A percentile compares a stretch with the other conserved stretches of the same genome.
Evolutionary conservation across 2,797 vertebrate species (phyloP).

Genomic region (Chaetodon trifasciatus): DNA sequence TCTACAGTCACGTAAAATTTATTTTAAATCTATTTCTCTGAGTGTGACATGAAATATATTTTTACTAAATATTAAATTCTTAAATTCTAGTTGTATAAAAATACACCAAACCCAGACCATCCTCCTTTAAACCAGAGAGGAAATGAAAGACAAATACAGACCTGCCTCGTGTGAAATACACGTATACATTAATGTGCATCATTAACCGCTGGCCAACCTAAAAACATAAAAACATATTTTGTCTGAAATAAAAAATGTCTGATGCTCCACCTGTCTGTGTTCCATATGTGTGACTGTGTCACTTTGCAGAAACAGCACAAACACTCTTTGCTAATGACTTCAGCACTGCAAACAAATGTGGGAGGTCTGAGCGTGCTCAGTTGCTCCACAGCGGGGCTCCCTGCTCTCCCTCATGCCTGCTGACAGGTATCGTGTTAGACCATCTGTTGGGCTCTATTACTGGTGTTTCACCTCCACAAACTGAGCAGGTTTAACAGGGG

Average conservation of each 20-base stretch:
- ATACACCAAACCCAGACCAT: background rate
- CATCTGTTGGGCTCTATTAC: constrained; percentile 70
- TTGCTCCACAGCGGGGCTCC: constrained; percentile 54
- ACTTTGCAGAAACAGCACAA: constrained; percentile 62
- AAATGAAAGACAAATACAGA: background rate
- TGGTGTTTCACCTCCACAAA: constrained; percentile 44
- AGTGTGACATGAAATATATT: background rate
- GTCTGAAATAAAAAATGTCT: background rate
- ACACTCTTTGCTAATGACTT: constrained; percentile 64
- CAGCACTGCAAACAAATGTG: constrained; percentile 70
- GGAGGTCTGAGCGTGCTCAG: constrained; percentile 58
- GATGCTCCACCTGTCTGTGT: constrained; percentile 54
- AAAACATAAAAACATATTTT: background rate
- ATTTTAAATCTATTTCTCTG: background rate
- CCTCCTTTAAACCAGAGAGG: background rate
- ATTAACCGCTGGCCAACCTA: background rate
- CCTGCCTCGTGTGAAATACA: background rate
- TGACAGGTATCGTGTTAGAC: constrained; percentile 74
- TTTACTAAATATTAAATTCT: background rate
- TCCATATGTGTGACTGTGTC: constrained; percentile 46
- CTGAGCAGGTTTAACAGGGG: constrained; percentile 38
- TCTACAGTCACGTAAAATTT: background rate
- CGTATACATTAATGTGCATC: background rate
- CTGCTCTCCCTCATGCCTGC: constrained; percentile 62
- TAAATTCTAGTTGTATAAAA: background rate